phyloP scores from a whole-genome alignment of 2,113 vertebrate genomes.

The Forbesichthys agassizii region DNA sequence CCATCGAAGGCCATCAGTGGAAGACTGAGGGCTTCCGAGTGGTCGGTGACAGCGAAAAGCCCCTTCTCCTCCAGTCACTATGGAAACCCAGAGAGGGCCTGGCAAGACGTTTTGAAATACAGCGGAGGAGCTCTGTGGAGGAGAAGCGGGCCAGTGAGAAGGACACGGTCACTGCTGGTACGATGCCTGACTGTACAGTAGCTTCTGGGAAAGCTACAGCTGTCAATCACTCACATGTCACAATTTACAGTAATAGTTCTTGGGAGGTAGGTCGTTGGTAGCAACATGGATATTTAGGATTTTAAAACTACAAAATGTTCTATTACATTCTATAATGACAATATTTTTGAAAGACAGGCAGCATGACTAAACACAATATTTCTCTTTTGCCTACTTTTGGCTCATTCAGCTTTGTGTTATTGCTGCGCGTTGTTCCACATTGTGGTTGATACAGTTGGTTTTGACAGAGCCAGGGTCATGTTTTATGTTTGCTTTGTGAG shows the following conservation, averaged over 20 bases:
- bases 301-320: too few relatives aligned
- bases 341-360: too few relatives aligned
- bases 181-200: background rate
- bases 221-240: conserved; percentile 1
- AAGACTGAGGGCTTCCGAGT: conserved; percentile 76
- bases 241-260: background rate
- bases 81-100: conserved; percentile 83
- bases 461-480: conserved; percentile 43
- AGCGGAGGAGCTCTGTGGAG: conserved; percentile 71
- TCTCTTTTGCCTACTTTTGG: conserved; percentile 16
- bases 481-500: conserved; percentile 56
- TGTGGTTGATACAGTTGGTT: conserved; percentile 28
- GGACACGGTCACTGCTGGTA: conserved; percentile 83
- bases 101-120: conserved; percentile 80
- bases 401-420: conserved; percentile 10
- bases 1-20: conserved; percentile 66
- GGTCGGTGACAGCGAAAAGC: conserved; percentile 80
- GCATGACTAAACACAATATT: background rate
- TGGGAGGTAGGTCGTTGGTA: too few relatives aligned
- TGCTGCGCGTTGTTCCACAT: conserved; percentile 59
- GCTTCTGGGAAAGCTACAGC: background rate
- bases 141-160: conserved; percentile 74
- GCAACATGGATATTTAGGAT: too few relatives aligned
- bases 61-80: conserved; percentile 80
- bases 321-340: too few relatives aligned